A percentile compares a stretch with the other conserved stretches of the same genome.
Conservation (phyloP, 1,140 invertebrate genomes). For the Cheumatopsyche charites region DNA sequence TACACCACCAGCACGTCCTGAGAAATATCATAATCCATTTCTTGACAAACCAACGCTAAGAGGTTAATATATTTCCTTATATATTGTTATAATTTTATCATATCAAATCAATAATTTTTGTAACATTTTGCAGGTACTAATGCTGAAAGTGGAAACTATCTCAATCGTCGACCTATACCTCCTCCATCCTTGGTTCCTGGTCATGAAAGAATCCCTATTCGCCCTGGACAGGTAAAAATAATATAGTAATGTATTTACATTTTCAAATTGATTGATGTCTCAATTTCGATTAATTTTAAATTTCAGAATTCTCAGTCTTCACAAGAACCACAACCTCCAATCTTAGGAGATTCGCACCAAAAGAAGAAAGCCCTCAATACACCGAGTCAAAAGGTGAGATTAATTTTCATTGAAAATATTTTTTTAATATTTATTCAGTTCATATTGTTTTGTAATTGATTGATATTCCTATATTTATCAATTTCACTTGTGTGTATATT, state of each 20-base stretch:
- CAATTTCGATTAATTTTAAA: slow-evolving; percentile 4
- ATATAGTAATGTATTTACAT: background rate
- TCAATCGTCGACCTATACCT: slow-evolving; percentile 72
- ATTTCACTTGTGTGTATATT: too few relatives aligned
- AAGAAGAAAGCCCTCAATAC: slow-evolving; percentile 77
- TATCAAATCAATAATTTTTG: background rate
- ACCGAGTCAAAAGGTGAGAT: slow-evolving; percentile 65
- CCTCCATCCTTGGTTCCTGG: slow-evolving; percentile 76
- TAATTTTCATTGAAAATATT: slow-evolving; percentile 26
- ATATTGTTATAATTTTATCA: background rate
- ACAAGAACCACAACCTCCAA: slow-evolving; percentile 58
- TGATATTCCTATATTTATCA: too few relatives aligned
- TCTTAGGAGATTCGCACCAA: slow-evolving; percentile 54
- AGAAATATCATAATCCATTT: slow-evolving; percentile 76
- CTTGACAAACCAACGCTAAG: slow-evolving; percentile 81
- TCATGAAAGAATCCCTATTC: slow-evolving; percentile 79
- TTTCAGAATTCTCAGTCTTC: slow-evolving; percentile 59
- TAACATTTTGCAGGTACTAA: slow-evolving; percentile 62
- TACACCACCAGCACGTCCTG: slow-evolving; percentile 78
- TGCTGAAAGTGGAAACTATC: slow-evolving; percentile 65
- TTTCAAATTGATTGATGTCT: background rate
- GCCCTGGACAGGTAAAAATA: slow-evolving; percentile 64
- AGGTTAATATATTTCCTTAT: slow-evolving; percentile 59
- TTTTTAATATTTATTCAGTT: background rate
- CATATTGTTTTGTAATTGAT: too few relatives aligned